Conservation (phyloP, 2,888 invertebrate genomes). For the Tuta absoluta region DNA sequence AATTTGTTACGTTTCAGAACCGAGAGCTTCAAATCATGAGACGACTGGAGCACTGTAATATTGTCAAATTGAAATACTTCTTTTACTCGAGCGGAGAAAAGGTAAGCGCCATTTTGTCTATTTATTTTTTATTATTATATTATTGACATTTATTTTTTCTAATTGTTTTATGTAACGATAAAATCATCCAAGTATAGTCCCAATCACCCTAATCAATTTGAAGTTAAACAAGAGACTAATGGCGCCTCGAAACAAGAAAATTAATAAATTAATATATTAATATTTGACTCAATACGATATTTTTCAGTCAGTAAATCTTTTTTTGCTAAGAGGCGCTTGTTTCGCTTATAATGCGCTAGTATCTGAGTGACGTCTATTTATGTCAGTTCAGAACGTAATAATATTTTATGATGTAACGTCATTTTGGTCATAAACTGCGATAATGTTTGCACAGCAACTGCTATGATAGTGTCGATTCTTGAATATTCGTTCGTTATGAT, state of each 20-base stretch:
- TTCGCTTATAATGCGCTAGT: not conserved
- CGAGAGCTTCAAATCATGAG: slow-evolving; percentile 99
- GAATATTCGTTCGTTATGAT: too few species aligned
- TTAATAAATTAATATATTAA: too few species aligned
- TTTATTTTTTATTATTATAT: slow-evolving; percentile 35
- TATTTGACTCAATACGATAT: too few species aligned
- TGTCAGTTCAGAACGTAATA: too few species aligned
- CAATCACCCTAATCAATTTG: too few species aligned
- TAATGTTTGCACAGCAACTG: too few species aligned
- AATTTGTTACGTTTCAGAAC: slow-evolving; percentile 93
- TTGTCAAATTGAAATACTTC: slow-evolving; percentile 99
- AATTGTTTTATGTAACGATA: not conserved
- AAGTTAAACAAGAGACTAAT: too few species aligned
- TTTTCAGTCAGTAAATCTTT: not conserved
- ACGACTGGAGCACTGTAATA: slow-evolving; percentile 99
- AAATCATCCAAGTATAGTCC: not conserved
- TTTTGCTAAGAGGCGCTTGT: not conserved
- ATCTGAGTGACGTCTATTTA: too few species aligned
- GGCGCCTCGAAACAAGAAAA: too few species aligned
- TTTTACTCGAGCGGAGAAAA: slow-evolving; percentile 99
- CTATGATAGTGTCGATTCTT: too few species aligned
- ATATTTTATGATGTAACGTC: too few species aligned
- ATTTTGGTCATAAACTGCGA: too few species aligned
- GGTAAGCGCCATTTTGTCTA: slow-evolving; percentile 81
- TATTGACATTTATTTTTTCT: slow-evolving; percentile 25